Base-by-base conservation (phyloP, 2,113 vertebrate genomes). In the Protomyctophum bolini region DNA sequence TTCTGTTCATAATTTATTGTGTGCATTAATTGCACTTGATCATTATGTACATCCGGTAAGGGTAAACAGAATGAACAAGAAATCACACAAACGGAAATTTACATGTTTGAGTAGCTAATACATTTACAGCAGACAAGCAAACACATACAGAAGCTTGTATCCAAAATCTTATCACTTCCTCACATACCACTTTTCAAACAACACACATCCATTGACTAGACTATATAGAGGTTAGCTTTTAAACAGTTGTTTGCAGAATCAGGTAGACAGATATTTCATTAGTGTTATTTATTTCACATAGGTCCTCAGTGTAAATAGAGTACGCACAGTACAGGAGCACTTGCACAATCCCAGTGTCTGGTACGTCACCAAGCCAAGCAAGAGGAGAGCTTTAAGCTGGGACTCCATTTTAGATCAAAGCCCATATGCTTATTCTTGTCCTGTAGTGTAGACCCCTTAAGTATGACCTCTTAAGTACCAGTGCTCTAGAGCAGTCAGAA, bases 81-180 rank as follows among this genome's bases (percentile, higher is more conserved):
- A 21, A 88, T 79, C 79, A 94, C 94, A 93, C 92, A 87, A 92
- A 92, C 77, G 93, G 91, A 88, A 90, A 92, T 91, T 89, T 95
- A 94, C 92, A 96, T 94, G 92, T 92, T 94, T 95, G 94, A 95
- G 87, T 91, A 41, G 33, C 33, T 41, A 92, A 90, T 87, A 91
- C 86, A 87, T 95, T 92, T 94, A 96, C 95, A 95, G 94, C 95
- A 94, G 94, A 97, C 95, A 90, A 94, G 95, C 96, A 97, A 95
- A 93, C 91, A 96, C 93, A 82, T 74, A 64, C 86, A 73, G 29
- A 58, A 82, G 78, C 83, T 73, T 94, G 91, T 91, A 93, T 94
- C 92, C 95, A 92, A 95, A 21, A 85, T 79, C 78, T 12, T 75
- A 88, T 92, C 92, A 93, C 93, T 84, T 86, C 86, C 93, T 93